Evolutionary conservation across 2,888 invertebrate species (phyloP), one percentile per base, ranked within the genome.

Genomic region (Yponomeuta evonymella): DNA sequence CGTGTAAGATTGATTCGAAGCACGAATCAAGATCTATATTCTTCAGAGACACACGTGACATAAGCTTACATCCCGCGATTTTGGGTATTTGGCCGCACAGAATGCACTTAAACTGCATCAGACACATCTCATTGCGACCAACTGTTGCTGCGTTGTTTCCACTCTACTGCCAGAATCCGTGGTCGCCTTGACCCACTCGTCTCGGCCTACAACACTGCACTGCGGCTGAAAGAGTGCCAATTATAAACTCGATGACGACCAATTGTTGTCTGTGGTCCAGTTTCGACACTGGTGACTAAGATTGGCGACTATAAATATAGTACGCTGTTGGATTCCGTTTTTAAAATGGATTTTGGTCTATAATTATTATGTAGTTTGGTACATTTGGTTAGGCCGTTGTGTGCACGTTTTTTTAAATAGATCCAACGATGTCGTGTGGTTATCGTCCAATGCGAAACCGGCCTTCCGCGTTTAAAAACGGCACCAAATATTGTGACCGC

Each of bases 111-210:
- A 51, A 51, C 51, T 51, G 51, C 51, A 51, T 51, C 6, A 33
- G 33, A 33, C 51, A 10, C 23, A 23, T 23, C 23, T 23, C 23
- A 51, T 2, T 51, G 51, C 51, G 64, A 8, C 64, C 62, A 62
- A 62, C 30, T 64, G 51, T 23, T 29, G 64, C 64, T 23, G 64
- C 64, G 64, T 63, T 9, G 63, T 30, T 23, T 64, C 64, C 51
- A 58, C 51, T 58, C 51, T 12, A 12, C 15, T 58, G 51, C 51
- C 51, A 58, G 51, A 58, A 15, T 58, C 51, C 51, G 12, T 15
- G 12, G 15, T 29, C 64, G 64, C 64, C 64, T 64, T 64, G 64
- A 64, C 64, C 64, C 64, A 23, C 11, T 64, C 64, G 29, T 64
- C 64, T 23, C 64, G 29, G 23, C n/a, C 30, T n/a, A n/a, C n/a